Evolutionary conservation across 2,888 invertebrate genomes (phyloP).

Genomic region (Sussaba pulchella): DNA sequence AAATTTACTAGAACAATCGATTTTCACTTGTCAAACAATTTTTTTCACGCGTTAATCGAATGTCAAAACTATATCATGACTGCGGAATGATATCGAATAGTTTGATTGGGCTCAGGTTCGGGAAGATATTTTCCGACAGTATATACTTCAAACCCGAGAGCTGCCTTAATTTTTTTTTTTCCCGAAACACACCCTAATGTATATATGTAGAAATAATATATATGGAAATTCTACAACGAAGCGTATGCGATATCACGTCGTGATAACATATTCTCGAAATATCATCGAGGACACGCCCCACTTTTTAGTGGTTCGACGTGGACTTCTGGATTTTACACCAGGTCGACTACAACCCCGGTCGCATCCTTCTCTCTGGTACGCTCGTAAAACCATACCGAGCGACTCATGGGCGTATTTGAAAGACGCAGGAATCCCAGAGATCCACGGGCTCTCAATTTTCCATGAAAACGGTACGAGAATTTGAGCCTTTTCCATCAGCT

Average conservation of each 20-base stretch:
- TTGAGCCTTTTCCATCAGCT: conserved; percentile 20
- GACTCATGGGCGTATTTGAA: conserved; percentile 52
- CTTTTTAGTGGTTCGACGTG: conserved; percentile 60
- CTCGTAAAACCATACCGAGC: conserved; percentile 59
- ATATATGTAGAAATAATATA: conserved; percentile 18
- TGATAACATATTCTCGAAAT: conserved; percentile 53
- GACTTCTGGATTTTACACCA: conserved; percentile 58
- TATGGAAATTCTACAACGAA: conserved; percentile 9
- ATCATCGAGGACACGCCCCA: conserved; percentile 53
- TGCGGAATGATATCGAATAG: too few relatives aligned
- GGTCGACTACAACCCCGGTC: conserved; percentile 7
- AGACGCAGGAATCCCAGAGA: not conserved
- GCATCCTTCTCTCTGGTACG: conserved; percentile 59
- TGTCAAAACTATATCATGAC: too few relatives aligned
- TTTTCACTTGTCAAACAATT: too few relatives aligned
- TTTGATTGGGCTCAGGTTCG: too few relatives aligned
- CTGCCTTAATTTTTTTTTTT: too few relatives aligned
- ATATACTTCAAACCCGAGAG: too few relatives aligned
- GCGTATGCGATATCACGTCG: conserved; percentile 17
- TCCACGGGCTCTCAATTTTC: conserved; percentile 47
- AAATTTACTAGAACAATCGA: too few relatives aligned
- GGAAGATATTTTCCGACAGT: too few relatives aligned
- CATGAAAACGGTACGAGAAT: conserved; percentile 25
- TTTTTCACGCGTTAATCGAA: too few relatives aligned
- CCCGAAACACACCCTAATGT: too few relatives aligned